Percentiles rank a stretch among this genome's conserved stretches.
Conservation (phyloP, 2,888 invertebrate species). For the Amblyjoppa fuscipennis region DNA sequence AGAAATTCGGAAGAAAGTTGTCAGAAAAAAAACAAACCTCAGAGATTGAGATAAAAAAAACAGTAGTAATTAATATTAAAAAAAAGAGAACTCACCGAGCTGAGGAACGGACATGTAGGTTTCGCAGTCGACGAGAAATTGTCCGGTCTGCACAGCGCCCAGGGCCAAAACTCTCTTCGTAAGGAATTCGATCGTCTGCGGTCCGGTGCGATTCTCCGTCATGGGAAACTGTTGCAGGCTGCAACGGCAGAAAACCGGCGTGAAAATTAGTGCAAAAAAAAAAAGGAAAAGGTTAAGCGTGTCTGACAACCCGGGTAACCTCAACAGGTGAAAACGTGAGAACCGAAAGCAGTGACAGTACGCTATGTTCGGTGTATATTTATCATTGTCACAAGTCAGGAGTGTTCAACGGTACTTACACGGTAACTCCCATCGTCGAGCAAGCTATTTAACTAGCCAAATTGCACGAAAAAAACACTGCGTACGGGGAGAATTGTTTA, state of each 20-base stretch:
- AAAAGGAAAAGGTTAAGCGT: slow-evolving; percentile 7
- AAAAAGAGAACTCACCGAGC: slow-evolving; percentile 86
- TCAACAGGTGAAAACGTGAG: slow-evolving; percentile 49
- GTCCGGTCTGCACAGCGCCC: slow-evolving; percentile 95
- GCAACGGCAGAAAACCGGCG: slow-evolving; percentile 19
- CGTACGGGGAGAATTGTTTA: slow-evolving; percentile 48
- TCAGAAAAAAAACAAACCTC: background rate
- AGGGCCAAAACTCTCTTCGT: slow-evolving; percentile 94
- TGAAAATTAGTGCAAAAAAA: background rate
- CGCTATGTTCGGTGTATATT: slow-evolving; percentile 18
- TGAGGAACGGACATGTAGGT: slow-evolving; percentile 94
- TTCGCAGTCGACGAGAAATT: slow-evolving; percentile 97
- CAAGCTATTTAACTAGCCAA: background rate
- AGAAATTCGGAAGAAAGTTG: background rate
- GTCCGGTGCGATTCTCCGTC: slow-evolving; percentile 95
- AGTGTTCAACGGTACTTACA: slow-evolving; percentile 54
- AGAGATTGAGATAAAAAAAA: background rate
- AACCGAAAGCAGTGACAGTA: slow-evolving; percentile 53
- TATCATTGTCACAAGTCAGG: background rate
- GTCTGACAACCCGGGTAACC: slow-evolving; percentile 52
- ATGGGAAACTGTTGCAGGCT: slow-evolving; percentile 95
- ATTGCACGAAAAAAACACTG: slow-evolving; percentile 47
- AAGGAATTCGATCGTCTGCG: slow-evolving; percentile 94
- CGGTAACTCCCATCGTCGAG: slow-evolving; percentile 63
- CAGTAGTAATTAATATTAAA: background rate